A percentile compares a stretch with the other conserved stretches of the same genome.
Evolutionary conservation across 2,797 vertebrate species (phyloP).

Genomic region (Tadarida brasiliensis): DNA sequence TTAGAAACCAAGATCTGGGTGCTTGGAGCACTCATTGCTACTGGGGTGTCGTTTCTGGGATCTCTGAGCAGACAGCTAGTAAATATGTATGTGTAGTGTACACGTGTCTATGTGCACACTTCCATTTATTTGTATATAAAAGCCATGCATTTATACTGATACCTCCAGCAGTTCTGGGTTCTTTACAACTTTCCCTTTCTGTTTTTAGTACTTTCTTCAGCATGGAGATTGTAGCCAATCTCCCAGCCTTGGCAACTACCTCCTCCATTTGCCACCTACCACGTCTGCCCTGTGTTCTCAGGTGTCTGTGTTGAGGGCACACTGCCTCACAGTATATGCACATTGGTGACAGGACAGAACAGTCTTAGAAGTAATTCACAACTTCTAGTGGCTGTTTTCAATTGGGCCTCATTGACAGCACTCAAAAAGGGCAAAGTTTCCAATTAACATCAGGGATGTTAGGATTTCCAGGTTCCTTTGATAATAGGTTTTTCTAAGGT

Average conservation of each 20-base stretch:
- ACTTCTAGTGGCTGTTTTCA: not conserved
- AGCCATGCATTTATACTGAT: fast-evolving
- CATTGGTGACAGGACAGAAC: fast-evolving
- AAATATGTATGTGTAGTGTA: fast-evolving
- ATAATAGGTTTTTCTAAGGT: not conserved
- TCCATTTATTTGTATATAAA: not conserved
- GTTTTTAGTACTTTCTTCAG: not conserved
- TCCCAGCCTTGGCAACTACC: not conserved
- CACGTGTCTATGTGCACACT: fast-evolving
- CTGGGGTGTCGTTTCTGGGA: not conserved
- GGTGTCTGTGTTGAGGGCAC: not conserved
- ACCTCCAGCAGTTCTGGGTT: not conserved
- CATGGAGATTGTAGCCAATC: not conserved
- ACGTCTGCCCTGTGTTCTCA: not conserved
- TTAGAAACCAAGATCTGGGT: not conserved
- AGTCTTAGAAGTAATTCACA: not conserved
- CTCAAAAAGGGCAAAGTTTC: too few relatives aligned
- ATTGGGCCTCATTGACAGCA: not conserved
- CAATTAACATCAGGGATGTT: not conserved
- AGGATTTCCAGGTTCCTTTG: not conserved
- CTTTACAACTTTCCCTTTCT: not conserved
- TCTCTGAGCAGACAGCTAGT: not conserved
- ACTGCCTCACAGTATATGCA: not conserved
- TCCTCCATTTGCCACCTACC: not conserved
- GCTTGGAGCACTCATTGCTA: not conserved